phyloP scores from a whole-genome alignment of 1,140 invertebrate species.

The Drepana arcuata region DNA sequence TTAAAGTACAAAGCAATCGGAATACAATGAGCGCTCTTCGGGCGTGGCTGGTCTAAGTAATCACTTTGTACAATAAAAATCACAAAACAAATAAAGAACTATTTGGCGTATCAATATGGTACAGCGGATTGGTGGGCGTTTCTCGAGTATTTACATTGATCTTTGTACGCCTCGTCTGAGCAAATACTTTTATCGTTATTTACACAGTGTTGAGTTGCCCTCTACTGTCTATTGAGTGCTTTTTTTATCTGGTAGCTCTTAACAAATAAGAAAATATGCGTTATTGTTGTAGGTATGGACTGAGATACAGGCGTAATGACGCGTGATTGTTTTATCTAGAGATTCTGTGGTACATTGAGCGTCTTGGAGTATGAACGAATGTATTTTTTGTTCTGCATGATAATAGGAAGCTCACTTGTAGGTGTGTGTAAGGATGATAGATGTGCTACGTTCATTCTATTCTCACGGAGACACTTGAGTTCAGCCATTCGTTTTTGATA shows the following conservation, averaged over 20 bases:
- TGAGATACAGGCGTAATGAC: no score
- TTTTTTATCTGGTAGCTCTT: conserved; percentile 28
- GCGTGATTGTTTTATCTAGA: no score
- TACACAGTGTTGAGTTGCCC: conserved; percentile 50
- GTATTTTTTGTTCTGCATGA: no score
- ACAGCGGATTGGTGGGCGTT: conserved; percentile 38
- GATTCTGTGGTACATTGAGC: no score
- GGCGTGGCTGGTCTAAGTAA: no score
- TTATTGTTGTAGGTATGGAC: conserved; percentile 17
- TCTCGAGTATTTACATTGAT: conserved; percentile 55
- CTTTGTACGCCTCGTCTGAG: conserved; percentile 56
- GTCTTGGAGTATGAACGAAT: no score
- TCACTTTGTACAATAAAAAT: no score
- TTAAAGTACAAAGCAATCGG: no score
- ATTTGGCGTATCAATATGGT: conserved; percentile 21
- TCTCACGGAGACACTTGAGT: conserved; percentile 1
- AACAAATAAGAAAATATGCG: conserved; percentile 23
- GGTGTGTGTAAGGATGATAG: conserved; percentile 8
- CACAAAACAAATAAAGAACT: conserved; percentile 5
- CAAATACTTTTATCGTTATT: conserved; percentile 68
- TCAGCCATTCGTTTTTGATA: no score
- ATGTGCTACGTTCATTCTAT: conserved; percentile 5
- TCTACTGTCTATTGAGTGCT: conserved; percentile 33
- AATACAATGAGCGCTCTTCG: no score
- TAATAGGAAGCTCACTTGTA: no score